Evolutionary conservation across 2,888 invertebrate species (phyloP).

Genomic region (Schizaphis graminum): DNA sequence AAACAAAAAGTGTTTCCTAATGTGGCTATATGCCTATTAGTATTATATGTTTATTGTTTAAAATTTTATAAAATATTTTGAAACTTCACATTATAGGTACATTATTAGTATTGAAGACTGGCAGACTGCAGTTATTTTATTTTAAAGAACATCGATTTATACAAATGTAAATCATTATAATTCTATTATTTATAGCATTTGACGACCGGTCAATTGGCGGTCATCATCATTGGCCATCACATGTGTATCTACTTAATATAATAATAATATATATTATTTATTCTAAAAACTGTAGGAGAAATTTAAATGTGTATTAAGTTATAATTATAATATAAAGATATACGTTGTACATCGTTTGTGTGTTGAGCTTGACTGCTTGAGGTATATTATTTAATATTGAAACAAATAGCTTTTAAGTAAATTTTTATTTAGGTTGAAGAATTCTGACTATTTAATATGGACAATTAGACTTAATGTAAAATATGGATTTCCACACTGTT

Average conservation of each 20-base stretch:
- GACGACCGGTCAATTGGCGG: background rate
- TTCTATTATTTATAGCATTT: background rate
- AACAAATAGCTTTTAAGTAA: background rate
- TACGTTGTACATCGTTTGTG: background rate
- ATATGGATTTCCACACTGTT: background rate
- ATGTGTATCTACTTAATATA: background rate
- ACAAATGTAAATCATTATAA: background rate
- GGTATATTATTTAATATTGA: background rate
- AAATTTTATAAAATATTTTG: too few relatives aligned
- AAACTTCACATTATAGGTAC: too few relatives aligned
- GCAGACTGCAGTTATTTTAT: too few relatives aligned
- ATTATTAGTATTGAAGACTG: too few relatives aligned
- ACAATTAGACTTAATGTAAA: background rate
- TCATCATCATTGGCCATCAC: background rate
- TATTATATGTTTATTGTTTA: too few relatives aligned
- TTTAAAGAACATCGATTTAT: too few relatives aligned
- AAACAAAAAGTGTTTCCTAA: too few relatives aligned
- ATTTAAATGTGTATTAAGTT: too few relatives aligned
- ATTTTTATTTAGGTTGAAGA: background rate
- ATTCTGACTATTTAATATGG: background rate
- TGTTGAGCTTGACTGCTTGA: background rate
- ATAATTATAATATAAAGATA: background rate
- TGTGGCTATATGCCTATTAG: too few relatives aligned
- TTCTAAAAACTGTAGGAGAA: background rate
- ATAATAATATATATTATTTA: background rate